Evolutionary conservation across 2,888 invertebrate genomes (phyloP).

Genomic region (Cerastis leucographa): DNA sequence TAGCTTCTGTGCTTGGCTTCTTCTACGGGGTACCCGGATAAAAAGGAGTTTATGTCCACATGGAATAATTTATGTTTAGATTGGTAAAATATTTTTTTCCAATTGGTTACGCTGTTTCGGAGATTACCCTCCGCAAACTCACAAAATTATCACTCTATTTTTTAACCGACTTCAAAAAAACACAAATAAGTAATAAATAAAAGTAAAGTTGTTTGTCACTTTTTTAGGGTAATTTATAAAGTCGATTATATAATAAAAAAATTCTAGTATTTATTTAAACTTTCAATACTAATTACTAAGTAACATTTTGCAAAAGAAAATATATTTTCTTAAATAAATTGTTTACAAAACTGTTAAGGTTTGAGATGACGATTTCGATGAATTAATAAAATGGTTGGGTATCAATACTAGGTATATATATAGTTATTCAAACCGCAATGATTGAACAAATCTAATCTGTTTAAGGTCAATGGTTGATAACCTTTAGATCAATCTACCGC

Average conservation of each 20-base stretch:
- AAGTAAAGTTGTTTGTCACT: too few species aligned
- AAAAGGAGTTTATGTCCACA: background rate
- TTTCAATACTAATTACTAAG: background rate
- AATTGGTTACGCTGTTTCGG: background rate
- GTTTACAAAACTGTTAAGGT: background rate
- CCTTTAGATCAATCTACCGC: constrained; percentile 13
- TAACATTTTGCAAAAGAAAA: background rate
- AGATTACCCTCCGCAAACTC: background rate
- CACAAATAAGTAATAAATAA: too few species aligned
- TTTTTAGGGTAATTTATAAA: too few species aligned
- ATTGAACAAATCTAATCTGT: constrained; percentile 7
- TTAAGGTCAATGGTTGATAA: constrained; percentile 22
- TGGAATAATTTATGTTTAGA: background rate
- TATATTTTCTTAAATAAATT: background rate
- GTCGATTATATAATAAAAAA: too few species aligned
- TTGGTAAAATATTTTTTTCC: background rate
- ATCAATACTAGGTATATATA: background rate
- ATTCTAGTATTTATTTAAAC: background rate
- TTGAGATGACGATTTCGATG: background rate
- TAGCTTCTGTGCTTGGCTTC: background rate
- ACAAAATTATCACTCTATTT: background rate
- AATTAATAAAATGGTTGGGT: background rate
- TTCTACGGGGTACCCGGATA: background rate
- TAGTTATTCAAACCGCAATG: background rate
- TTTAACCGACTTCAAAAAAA: too few species aligned